Base-by-base conservation (phyloP, 2,797 vertebrate species). In the Ataeniobius toweri region DNA sequence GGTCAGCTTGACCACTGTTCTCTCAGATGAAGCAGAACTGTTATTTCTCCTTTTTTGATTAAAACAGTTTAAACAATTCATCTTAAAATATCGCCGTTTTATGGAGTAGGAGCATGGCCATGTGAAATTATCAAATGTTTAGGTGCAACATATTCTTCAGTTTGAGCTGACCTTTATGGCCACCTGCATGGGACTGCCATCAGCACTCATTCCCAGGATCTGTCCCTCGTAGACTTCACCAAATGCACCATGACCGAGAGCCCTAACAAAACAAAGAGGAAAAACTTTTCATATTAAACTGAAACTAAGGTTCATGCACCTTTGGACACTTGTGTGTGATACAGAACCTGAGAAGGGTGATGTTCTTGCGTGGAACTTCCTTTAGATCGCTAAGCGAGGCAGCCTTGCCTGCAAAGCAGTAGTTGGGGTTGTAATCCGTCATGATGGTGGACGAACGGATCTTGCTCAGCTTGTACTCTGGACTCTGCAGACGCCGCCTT, bases 401-500 rank as follows among this genome's bases (percentile, higher is more conserved):
- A 0, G 95, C 94, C 87, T 97, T 97, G 51, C 95, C 96, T 4
- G 97, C 95, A 18, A 98, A 98, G 94, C 97, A 98, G 91, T 98
- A 98, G 93, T 98, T 97, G 16, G 97, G 97, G 82, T 97, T 98
- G 93, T 97, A 97, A 88, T 98, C 97, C 0, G 97, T 98, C 96
- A 97, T 98, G 89, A 98, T 97, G 90, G 96, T 96, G 67, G 97
- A 98, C 0, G 96, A 97, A 59, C 94, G 96, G 91, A 98, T 97
- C 91, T 98, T 97, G 83, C 97, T 98, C 86, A 98, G 94, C 85
- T 98, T 96, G 71, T 97, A 97, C 82, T 97, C 96, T 0, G 97
- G 96, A 86, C 96, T 97, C 85, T 97, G 96, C 73, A 97, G 92
- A 67, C 93, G 95, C 14, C 94, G 86, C 79, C 96, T 93, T 44